These are phyloP conservation scores for Siphamia tubifer DNA, from an alignment of 2,113 vertebrate genomes.

Conservation along the genomic window DNA sequence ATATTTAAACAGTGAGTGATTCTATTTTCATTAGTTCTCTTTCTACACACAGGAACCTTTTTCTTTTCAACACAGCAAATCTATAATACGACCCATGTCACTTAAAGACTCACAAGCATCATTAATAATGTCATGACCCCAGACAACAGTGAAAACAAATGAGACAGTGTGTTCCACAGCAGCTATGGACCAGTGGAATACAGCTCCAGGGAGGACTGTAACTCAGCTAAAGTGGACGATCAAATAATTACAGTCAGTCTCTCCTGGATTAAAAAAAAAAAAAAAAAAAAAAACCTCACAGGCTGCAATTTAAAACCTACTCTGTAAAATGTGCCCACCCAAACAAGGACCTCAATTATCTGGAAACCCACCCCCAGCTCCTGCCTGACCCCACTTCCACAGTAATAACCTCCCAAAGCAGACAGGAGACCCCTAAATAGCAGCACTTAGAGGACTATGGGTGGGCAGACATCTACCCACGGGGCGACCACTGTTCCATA, in stretches of 20 bases:
- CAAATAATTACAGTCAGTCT: constrained; percentile 59
- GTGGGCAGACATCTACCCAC: constrained; percentile 50
- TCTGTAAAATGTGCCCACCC: constrained; percentile 40
- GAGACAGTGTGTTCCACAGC: constrained; percentile 49
- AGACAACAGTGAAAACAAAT: constrained; percentile 60
- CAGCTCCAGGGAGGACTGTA: constrained; percentile 44
- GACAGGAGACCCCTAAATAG: constrained; percentile 62
- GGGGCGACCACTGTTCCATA: constrained; percentile 38
- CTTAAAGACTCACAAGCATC: constrained; percentile 49
- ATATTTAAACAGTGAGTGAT: not conserved
- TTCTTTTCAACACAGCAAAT: constrained; percentile 28
- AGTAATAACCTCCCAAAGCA: constrained; percentile 49
- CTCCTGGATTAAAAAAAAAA: constrained; percentile 8
- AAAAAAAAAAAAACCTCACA: not conserved
- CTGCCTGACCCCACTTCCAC: constrained; percentile 23
- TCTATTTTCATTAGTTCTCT: not conserved
- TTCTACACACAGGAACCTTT: constrained; percentile 43
- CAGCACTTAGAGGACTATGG: constrained; percentile 52
- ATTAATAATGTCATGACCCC: constrained; percentile 66
- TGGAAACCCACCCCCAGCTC: constrained; percentile 17
- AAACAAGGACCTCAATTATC: constrained; percentile 67
- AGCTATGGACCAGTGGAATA: constrained; percentile 44
- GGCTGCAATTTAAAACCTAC: constrained; percentile 38
- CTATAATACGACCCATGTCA: constrained; percentile 35
- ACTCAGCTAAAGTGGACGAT: constrained; percentile 55